These are phyloP conservation scores for Ectemnius cavifrons DNA, from an alignment of 2,888 invertebrate genomes.

Conservation along the genomic window DNA sequence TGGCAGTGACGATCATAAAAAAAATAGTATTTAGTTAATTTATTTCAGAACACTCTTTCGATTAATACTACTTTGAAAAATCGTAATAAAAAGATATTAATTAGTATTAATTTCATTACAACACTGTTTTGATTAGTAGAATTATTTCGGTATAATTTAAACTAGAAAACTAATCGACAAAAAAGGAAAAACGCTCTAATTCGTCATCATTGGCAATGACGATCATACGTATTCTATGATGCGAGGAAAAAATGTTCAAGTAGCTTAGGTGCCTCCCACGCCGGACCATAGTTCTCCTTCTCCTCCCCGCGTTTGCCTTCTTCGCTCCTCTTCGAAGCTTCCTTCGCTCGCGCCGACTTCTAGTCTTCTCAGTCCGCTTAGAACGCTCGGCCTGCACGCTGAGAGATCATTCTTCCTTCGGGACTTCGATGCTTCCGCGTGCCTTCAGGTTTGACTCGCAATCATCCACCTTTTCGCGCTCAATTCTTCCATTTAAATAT, in stretches of 20 bases:
- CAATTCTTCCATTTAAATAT: neutral
- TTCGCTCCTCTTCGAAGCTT: neutral
- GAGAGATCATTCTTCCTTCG: slow-evolving; percentile 21
- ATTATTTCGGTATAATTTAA: no score
- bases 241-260: slow-evolving; percentile 58
- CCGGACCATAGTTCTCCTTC: slow-evolving; percentile 56
- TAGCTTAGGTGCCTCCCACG: slow-evolving; percentile 71
- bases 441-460: neutral
- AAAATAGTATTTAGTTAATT: no score
- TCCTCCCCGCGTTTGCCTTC: neutral
- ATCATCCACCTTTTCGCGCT: neutral
- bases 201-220: no score
- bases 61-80: no score
- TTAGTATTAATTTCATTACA: no score
- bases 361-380: slow-evolving; percentile 60
- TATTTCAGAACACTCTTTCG: no score
- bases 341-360: no score
- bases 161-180: no score
- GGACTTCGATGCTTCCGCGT: slow-evolving; percentile 8
- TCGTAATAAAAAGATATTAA: no score
- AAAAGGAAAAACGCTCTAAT: no score
- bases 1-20: no score
- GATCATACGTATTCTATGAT: neutral
- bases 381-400: slow-evolving; percentile 64
- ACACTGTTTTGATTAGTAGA: no score